Evolutionary conservation across 1,140 invertebrate genomes (phyloP), one percentile per base, ranked within the genome.

Genomic region (Diabrotica virgifera): DNA sequence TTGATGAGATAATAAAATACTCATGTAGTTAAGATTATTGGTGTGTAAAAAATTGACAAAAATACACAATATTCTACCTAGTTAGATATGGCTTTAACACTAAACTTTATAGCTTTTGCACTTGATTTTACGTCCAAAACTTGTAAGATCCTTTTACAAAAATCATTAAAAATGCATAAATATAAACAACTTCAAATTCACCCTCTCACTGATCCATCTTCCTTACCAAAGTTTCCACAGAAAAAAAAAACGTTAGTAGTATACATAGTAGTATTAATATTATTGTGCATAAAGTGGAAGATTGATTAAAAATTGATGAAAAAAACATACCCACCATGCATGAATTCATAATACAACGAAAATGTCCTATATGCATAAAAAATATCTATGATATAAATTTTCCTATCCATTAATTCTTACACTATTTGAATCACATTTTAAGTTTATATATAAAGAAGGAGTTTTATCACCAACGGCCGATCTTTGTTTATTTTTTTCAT

Each of bases 401-500:
- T 73, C 69, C 69, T 67, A 72, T 68, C 36, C 9, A 54, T 52
- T 62, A 66, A 57, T 58, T 68, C 70, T 73, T 74, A 74, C 59
- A 56, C 74, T 75, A 76, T 59, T 70, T 74, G 74, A 76, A 76
- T 76, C 74, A 76, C 74, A 74, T 76, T 74, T 73, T 74, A 75
- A 75, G 71, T 71, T 72, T 62, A 71, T 67, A 67, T 71, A 72
- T 24, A 24, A 24, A 24, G 24, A 24, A 24, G 24, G 24, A 24
- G 4, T 24, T 24, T 24, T 24, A 24, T 24, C 24, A 24, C 24
- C 24, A 24, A 24, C 24, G 24, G 24, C 24, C 24, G 24, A 24
- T 24, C 4, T 24, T 24, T 24, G 1, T 1, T 24, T 24, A 2
- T 24, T 24, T 24, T 24, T 24, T 24, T 24, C 24, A 24, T 24